Base-by-base conservation (phyloP, 2,797 vertebrate species). In the Sebastes itinus region DNA sequence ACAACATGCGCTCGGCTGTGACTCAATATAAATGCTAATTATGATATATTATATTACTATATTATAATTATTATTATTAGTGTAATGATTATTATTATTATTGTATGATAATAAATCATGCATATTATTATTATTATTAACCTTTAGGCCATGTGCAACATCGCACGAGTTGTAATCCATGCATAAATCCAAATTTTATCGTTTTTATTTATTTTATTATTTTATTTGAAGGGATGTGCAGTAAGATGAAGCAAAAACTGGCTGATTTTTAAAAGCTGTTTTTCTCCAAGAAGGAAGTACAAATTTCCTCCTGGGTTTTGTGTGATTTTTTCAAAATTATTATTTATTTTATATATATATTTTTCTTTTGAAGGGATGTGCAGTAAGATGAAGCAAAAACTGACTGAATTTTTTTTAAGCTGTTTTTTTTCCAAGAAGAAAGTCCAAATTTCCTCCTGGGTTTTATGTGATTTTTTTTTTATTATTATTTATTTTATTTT, bases 11-110 rank as follows among this genome's bases (percentile, higher is more conserved):
- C 12, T 18, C 22, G 2, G 1, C 32, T 46, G 7, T 16, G 46
- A 5, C 16, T 27, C 25, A 1, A 72, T 18, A 10, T 22, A 54
- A 20, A 55, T 52, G 1, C 7, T 18, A n/a, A 35, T 49, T 27
- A 38, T 28, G 38, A 42, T 42, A 42, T 42, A 42, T 42, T 42
- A 42, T 14, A 55, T 30, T 4, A 27, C 30, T 49, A 14, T 11
- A 27, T 46, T 66, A 72, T 46, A 25, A 65, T 69, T 23, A 59
- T 71, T 12, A 69, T 65, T 12, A 69, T 65, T 23, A 59, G 66
- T 58, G 73, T 38, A 27, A 66, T 70, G 38, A 46, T 59, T 33
- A 49, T 63, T n/a, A 49, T 23, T 23, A 30, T 30, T 64, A 68
- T 30, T 28, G 20, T 52, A 0, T 59, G 20, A 33, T 11, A 23